A percentile compares a stretch with the other conserved stretches of the same genome.
Conservation (phyloP, 2,113 vertebrate species). For the Coturnix japonica region DNA sequence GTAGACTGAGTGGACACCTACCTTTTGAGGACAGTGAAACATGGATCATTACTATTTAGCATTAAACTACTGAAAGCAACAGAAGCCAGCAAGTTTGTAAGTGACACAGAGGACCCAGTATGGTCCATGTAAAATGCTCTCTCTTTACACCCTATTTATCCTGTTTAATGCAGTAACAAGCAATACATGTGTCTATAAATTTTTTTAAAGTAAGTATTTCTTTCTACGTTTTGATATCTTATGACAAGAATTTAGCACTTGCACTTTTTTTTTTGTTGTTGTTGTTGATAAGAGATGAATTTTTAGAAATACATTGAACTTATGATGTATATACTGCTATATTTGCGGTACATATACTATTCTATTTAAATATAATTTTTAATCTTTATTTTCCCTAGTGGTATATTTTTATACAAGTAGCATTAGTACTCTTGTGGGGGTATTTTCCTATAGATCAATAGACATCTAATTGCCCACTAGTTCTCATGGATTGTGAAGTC, state of each 20-base stretch:
- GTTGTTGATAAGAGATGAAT: neutral
- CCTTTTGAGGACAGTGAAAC: neutral
- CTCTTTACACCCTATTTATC: neutral
- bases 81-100: neutral
- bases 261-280: neutral
- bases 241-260: neutral
- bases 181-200: neutral
- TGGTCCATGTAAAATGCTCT: neutral
- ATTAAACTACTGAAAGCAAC: neutral
- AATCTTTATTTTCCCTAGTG: slow-evolving; percentile 46
- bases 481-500: neutral
- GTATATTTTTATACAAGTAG: slow-evolving; percentile 49
- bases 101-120: neutral
- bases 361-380: neutral
- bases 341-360: neutral
- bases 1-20: neutral
- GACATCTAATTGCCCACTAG: slow-evolving; percentile 17
- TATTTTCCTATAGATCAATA: neutral
- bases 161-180: neutral
- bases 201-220: neutral
- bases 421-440: slow-evolving; percentile 40
- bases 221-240: neutral
- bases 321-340: neutral
- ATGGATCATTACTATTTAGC: neutral
- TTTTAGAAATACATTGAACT: neutral